Conservation (phyloP, 2,888 invertebrate species). For the Auanema sp. region DNA sequence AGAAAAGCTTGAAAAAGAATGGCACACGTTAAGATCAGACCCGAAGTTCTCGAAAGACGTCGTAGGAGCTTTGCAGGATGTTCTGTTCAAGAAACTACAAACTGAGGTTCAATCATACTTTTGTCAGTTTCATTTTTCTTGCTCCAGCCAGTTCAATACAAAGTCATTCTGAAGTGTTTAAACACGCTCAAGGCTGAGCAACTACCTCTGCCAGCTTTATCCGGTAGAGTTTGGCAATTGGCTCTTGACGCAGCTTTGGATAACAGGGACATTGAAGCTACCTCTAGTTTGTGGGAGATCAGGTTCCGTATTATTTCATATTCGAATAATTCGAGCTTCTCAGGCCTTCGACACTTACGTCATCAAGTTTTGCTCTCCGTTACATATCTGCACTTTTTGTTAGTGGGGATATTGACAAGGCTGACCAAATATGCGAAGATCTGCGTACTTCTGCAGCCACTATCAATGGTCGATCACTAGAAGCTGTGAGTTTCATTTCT, state of each 20-base stretch:
- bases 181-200: too few species aligned
- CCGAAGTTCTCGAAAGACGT: not conserved
- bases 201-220: too few species aligned
- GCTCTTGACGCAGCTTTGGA: constrained; percentile 6
- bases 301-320: too few species aligned
- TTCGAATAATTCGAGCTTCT: not conserved
- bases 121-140: not conserved
- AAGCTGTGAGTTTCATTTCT: constrained; percentile 5
- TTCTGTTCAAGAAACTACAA: constrained; percentile 7
- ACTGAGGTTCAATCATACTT: not conserved
- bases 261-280: constrained; percentile 1
- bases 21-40: not conserved
- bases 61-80: constrained; percentile 1
- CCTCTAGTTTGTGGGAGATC: constrained; percentile 11
- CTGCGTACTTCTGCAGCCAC: constrained; percentile 11
- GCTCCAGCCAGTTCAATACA: not conserved
- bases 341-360: not conserved
- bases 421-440: constrained; percentile 11
- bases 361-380: not conserved
- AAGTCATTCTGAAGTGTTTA: not conserved
- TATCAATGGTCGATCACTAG: constrained; percentile 15
- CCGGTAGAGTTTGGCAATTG: constrained; percentile 9
- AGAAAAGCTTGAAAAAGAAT: constrained; percentile 7
- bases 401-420: not conserved
- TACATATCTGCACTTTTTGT: constrained; percentile 15